These are phyloP conservation scores for Plecturocebus donacophilus DNA, from an alignment of 2,113 vertebrate genomes.

Conservation along the genomic window DNA sequence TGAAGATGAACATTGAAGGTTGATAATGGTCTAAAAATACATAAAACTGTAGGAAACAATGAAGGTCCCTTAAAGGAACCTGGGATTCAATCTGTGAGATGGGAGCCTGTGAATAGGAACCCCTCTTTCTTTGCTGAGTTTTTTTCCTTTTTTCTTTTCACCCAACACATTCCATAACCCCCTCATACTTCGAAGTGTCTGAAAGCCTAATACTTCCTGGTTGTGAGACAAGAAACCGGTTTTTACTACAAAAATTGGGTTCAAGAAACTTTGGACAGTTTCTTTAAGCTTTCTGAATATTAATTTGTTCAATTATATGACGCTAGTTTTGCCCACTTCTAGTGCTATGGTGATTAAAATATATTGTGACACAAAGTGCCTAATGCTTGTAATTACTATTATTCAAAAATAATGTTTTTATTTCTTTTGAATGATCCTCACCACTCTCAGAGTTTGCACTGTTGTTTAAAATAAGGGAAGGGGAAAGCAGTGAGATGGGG, in stretches of 20 bases:
- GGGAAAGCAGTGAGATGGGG: rapidly evolving
- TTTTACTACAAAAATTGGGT: too few relatives aligned
- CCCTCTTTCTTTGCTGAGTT: too few relatives aligned
- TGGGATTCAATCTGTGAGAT: too few relatives aligned
- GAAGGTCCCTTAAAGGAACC: not conserved
- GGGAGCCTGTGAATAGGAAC: too few relatives aligned
- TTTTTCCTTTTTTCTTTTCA: too few relatives aligned
- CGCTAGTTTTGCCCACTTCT: not conserved
- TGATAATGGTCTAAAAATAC: not conserved
- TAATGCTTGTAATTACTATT: not conserved
- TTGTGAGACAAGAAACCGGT: too few relatives aligned
- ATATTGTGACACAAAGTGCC: not conserved
- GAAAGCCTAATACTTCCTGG: too few relatives aligned
- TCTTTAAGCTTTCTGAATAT: not conserved
- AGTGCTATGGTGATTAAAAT: not conserved
- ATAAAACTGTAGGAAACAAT: not conserved
- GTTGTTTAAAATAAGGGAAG: not conserved
- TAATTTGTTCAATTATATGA: not conserved
- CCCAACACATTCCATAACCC: too few relatives aligned
- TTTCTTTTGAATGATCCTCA: not conserved
- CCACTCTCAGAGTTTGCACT: not conserved
- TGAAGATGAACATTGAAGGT: not conserved
- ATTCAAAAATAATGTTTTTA: not conserved
- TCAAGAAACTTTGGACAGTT: not conserved
- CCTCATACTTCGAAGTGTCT: too few relatives aligned